A percentile compares a stretch with the other conserved stretches of the same genome.
phyloP scores from a whole-genome alignment of 2,888 invertebrate species.

The Coenonympha glycerion region DNA sequence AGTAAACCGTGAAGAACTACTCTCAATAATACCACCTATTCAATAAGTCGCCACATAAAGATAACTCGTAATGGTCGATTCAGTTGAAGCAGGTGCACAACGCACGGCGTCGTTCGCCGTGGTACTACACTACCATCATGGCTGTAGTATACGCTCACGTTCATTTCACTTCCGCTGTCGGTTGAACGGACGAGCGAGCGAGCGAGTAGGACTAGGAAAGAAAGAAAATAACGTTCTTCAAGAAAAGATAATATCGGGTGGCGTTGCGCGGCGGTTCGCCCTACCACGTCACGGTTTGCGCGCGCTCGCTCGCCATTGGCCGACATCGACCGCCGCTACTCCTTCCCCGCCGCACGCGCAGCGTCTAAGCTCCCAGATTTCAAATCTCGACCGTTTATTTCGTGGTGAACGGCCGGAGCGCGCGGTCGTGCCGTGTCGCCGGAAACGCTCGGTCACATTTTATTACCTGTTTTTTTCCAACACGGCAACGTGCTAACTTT shows the following conservation, averaged over 20 bases:
- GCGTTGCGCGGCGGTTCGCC: constrained; percentile 43
- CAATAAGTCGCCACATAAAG: constrained; percentile 4
- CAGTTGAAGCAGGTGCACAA: constrained; percentile 30
- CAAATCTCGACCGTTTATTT: constrained; percentile 77
- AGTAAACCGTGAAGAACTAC: not conserved
- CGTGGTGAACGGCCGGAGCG: constrained; percentile 60
- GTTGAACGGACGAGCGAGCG: constrained; percentile 61
- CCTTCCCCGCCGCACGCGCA: constrained; percentile 59
- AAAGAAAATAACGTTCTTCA: constrained; percentile 70
- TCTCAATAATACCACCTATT: not conserved
- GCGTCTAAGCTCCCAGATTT: constrained; percentile 73
- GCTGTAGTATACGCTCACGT: constrained; percentile 67
- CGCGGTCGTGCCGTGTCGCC: constrained; percentile 46
- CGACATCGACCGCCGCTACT: constrained; percentile 33
- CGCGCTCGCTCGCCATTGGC: constrained; percentile 57
- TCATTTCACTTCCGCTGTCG: constrained; percentile 71
- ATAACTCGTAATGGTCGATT: constrained; percentile 8
- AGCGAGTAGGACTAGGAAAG: constrained; percentile 64
- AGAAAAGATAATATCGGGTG: constrained; percentile 68
- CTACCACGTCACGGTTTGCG: constrained; percentile 57
- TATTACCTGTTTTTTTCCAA: constrained; percentile 45
- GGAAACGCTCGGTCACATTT: constrained; percentile 38
- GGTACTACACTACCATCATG: constrained; percentile 34
- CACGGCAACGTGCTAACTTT: constrained; percentile 64
- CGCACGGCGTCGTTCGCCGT: constrained; percentile 20